Evolutionary conservation across 92 coral and sea anemone genomes (phyloP).

Genomic region (Parazoanthus swiftii): DNA sequence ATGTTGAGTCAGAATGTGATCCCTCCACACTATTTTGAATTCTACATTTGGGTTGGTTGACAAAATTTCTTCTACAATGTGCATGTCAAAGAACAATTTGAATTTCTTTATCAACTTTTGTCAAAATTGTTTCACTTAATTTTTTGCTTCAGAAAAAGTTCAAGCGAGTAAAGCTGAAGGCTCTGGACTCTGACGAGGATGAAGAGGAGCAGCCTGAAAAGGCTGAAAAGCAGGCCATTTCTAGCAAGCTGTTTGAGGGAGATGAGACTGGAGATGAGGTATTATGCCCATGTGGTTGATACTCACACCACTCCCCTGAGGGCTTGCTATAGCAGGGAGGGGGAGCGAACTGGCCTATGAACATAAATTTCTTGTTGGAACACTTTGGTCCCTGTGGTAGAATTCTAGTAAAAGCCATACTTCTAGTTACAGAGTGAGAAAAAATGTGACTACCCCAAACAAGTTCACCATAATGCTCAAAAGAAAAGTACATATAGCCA

Average conservation of each 20-base stretch:
- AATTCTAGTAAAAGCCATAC: no score
- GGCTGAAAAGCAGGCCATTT: slow-evolving; percentile 81
- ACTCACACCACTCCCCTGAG: neutral
- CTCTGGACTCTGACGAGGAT: slow-evolving; percentile 92
- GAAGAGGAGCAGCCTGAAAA: slow-evolving; percentile 80
- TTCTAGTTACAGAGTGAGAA: no score
- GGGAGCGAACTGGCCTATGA: no score
- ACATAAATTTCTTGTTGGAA: no score
- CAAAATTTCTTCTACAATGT: no score
- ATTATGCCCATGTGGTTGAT: neutral
- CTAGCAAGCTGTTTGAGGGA: slow-evolving; percentile 91
- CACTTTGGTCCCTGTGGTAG: no score
- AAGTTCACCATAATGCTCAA: no score
- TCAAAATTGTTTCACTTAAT: neutral
- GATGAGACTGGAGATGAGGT: slow-evolving; percentile 77
- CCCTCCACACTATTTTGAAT: neutral
- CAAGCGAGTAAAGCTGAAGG: slow-evolving; percentile 82
- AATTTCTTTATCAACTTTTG: no score
- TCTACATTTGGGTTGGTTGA: neutral
- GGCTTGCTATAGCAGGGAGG: no score
- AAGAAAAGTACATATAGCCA: no score
- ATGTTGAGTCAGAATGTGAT: neutral
- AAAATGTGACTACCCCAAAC: no score
- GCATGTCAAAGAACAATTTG: neutral
- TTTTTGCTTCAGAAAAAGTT: slow-evolving; percentile 71